Conservation (phyloP, 2,797 vertebrate species). For the Enoplosus armatus region DNA sequence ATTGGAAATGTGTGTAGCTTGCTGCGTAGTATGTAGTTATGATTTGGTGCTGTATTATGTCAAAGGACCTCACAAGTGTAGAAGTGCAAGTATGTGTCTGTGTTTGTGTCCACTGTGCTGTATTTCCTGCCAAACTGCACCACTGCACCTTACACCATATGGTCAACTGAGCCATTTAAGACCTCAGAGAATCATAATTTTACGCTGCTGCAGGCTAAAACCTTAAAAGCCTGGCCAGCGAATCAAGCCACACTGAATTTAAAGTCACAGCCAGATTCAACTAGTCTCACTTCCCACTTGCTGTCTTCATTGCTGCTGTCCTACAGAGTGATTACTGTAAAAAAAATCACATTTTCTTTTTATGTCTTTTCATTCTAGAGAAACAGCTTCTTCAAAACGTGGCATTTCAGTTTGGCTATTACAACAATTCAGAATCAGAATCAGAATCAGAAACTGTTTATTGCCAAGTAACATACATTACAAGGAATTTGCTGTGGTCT, state of each 20-base stretch:
- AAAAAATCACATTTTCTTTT: not conserved
- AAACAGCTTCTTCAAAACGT: not conserved
- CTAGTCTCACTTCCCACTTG: not conserved
- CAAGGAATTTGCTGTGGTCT: too few species aligned
- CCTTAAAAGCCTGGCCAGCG: conserved; percentile 2
- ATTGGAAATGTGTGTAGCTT: not conserved
- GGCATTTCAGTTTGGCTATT: not conserved
- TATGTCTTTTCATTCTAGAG: not conserved
- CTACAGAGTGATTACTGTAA: not conserved
- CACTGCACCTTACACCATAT: conserved; percentile 50
- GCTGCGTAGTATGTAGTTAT: not conserved
- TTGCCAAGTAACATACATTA: too few species aligned
- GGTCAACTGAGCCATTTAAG: conserved; percentile 39
- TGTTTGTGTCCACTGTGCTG: conserved; percentile 19
- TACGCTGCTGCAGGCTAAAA: conserved; percentile 15
- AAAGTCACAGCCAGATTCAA: conserved; percentile 24
- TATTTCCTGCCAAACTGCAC: conserved; percentile 39
- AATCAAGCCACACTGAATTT: conserved; percentile 24
- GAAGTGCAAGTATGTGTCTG: conserved; percentile 3
- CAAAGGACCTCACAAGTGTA: not conserved
- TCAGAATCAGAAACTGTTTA: too few species aligned
- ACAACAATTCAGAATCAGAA: too few species aligned
- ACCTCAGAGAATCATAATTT: conserved; percentile 37
- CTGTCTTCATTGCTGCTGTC: not conserved
- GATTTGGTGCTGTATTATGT: not conserved